These are phyloP conservation scores for Darevskia mixta DNA, from an alignment of 2,797 vertebrate genomes.

Conservation along the genomic window DNA sequence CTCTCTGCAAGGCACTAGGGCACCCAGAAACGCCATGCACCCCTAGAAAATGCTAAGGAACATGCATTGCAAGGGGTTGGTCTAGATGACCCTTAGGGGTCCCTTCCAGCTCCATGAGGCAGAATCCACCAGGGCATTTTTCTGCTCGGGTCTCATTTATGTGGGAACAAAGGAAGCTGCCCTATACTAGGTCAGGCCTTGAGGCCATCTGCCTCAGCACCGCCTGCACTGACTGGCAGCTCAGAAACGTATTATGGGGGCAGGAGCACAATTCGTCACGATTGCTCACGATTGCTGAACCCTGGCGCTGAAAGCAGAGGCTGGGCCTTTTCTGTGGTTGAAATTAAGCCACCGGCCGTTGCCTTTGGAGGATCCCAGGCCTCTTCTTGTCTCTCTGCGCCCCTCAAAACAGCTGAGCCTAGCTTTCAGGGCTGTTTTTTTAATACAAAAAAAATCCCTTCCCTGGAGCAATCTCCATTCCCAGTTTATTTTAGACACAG, in stretches of 20 bases:
- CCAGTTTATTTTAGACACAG: constrained; percentile 3
- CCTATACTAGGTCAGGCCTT: too few relatives aligned
- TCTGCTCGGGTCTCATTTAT: too few relatives aligned
- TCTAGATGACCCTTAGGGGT: too few relatives aligned
- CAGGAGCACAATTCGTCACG: background rate
- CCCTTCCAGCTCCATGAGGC: too few relatives aligned
- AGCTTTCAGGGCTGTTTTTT: background rate
- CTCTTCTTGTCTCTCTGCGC: background rate
- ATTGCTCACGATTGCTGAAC: too few relatives aligned
- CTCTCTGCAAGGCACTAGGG: background rate
- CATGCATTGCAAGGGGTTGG: too few relatives aligned
- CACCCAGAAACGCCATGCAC: background rate
- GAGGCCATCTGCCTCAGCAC: too few relatives aligned
- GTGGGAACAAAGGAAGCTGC: too few relatives aligned
- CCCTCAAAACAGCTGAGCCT: background rate
- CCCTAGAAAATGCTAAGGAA: too few relatives aligned
- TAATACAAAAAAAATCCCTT: background rate
- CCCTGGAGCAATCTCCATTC: background rate
- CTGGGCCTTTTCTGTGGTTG: background rate
- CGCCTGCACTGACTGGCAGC: background rate
- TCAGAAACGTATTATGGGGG: background rate
- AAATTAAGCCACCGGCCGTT: background rate
- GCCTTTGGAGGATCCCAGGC: too few relatives aligned
- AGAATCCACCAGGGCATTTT: too few relatives aligned
- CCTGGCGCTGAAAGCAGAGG: background rate